Conservation (phyloP, 2,113 vertebrate species). For the Clupea harengus region DNA sequence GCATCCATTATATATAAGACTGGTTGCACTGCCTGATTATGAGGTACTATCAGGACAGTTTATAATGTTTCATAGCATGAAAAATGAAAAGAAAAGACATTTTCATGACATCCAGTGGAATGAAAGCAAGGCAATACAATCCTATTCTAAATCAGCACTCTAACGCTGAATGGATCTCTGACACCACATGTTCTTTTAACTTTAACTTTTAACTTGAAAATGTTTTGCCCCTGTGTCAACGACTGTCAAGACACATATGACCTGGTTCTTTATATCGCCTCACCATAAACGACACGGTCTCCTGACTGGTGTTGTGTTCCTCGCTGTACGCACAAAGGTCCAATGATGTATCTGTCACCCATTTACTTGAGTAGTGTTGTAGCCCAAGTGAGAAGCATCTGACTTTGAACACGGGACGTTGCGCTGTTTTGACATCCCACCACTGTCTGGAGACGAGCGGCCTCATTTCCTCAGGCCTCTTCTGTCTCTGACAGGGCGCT, state of each 20-base stretch:
- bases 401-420: not conserved
- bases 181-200: not conserved
- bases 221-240: not conserved
- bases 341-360: not conserved
- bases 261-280: not conserved
- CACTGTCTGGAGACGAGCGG: constrained; percentile 17
- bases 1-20: not conserved
- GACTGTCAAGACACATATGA: not conserved
- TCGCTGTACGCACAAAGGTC: not conserved
- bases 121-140: not conserved
- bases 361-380: not conserved
- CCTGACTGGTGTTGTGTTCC: not conserved
- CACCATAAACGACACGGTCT: not conserved
- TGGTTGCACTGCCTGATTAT: not conserved
- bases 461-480: constrained; percentile 16
- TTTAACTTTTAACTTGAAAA: not conserved
- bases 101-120: not conserved
- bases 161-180: not conserved
- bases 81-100: not conserved
- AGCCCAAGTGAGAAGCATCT: not conserved
- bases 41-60: not conserved
- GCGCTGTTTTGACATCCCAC: constrained; percentile 16
- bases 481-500: constrained; percentile 20
- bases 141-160: not conserved
- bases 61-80: not conserved